Base-by-base conservation (phyloP, 2,888 invertebrate genomes). In the Helobdella robusta region DNA sequence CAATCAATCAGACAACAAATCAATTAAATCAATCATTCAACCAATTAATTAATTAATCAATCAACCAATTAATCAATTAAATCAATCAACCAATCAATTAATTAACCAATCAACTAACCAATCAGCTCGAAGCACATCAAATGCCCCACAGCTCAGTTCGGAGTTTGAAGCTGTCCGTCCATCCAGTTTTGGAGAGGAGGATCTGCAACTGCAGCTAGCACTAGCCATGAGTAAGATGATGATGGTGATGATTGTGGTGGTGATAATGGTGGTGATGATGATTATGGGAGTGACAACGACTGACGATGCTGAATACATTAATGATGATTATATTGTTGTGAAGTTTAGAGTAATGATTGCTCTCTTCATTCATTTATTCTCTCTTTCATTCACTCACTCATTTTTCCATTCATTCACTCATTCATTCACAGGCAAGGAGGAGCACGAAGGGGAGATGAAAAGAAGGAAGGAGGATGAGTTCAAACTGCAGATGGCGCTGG, bases 191-290 rank as follows among this genome's bases (percentile, higher is more conserved):
- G 71, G 95, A 2, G 98, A 98, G 80, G 98, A 98, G 81, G 97
- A 98, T 80, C 83, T 98, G 70, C 98, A 98, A 81, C 83, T 98
- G 72, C 97, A 98, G 82, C 84, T 98, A 75, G 98, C 98, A 59
- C 84, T 98, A 77, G 98, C 97, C 64, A 94, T 98, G 91, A 92
- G 92, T 59, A n/a, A n/a, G n/a, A n/a, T n/a, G n/a, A n/a, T n/a
- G n/a, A n/a, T n/a, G n/a, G n/a, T n/a, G n/a, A n/a, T n/a, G n/a
- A n/a, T n/a, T n/a, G n/a, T n/a, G n/a, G n/a, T n/a, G n/a, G n/a
- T n/a, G n/a, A n/a, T n/a, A n/a, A n/a, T n/a, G n/a, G n/a, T n/a
- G n/a, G n/a, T n/a, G n/a, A n/a, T n/a, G n/a, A n/a, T n/a, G n/a
- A n/a, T n/a, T n/a, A n/a, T n/a, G n/a, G n/a, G n/a, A n/a, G n/a